A percentile compares a stretch with the other conserved stretches of the same genome.
These are phyloP conservation scores for Calyptommatus sinebrachiatus DNA, from an alignment of 2,113 vertebrate species.

Conservation along the genomic window DNA sequence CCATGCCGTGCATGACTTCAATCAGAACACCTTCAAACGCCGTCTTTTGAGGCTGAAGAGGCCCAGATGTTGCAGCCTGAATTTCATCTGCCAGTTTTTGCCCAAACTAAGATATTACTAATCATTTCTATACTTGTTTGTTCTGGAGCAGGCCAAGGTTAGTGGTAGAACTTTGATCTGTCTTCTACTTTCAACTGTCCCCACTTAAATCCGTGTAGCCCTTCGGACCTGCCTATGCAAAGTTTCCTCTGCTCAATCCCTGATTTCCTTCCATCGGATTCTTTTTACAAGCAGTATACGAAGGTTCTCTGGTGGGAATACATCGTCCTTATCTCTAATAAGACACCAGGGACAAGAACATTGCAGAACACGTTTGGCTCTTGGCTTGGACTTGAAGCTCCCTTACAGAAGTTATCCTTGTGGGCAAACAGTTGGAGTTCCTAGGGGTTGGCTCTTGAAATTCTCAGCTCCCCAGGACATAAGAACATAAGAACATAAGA, in stretches of 20 bases:
- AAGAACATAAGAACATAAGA: too few species aligned
- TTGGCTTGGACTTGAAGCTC: background rate
- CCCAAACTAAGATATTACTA: too few species aligned
- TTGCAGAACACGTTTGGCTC: accelerated
- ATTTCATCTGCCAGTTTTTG: too few species aligned
- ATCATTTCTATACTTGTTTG: too few species aligned
- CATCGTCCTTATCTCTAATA: background rate
- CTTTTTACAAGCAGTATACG: background rate
- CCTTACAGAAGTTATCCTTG: background rate
- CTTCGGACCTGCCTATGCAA: background rate
- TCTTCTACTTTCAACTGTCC: too few species aligned
- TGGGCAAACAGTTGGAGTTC: constrained; percentile 2
- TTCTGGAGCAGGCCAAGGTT: background rate
- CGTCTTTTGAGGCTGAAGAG: too few species aligned
- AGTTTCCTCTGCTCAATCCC: background rate
- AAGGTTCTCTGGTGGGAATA: background rate
- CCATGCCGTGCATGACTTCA: too few species aligned
- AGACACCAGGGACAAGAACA: accelerated
- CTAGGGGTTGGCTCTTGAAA: background rate
- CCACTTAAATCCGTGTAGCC: too few species aligned
- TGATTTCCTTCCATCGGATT: background rate
- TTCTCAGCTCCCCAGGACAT: accelerated
- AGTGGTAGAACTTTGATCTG: too few species aligned
- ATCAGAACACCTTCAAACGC: too few species aligned
- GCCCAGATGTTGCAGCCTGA: too few species aligned